Evolutionary conservation across 2,113 vertebrate genomes (phyloP).

Genomic region (cattle (Bos taurus)): DNA sequence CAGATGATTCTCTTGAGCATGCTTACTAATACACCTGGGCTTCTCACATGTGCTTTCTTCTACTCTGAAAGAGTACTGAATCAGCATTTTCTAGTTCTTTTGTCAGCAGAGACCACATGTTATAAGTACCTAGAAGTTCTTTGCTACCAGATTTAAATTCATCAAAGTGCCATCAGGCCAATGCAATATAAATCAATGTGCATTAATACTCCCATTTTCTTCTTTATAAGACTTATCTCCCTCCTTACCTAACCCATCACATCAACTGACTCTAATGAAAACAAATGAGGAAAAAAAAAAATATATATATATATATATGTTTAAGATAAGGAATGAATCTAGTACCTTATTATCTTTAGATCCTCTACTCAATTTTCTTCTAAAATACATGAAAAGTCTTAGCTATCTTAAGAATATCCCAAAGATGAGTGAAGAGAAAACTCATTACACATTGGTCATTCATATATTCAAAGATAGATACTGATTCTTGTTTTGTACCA

Average conservation of each 20-base stretch:
- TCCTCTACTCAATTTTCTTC: neutral
- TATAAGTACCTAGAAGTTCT: neutral
- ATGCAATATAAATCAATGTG: neutral
- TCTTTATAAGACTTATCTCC: neutral
- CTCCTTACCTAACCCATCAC: neutral
- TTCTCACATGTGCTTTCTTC: neutral
- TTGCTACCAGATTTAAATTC: neutral
- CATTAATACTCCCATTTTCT: neutral
- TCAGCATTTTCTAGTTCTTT: neutral
- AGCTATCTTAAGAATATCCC: neutral
- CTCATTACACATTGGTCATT: neutral
- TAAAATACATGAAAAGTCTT: neutral
- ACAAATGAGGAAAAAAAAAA: neutral
- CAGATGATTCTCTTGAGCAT: conserved; percentile 21
- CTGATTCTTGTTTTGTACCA: neutral
- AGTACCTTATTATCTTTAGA: neutral
- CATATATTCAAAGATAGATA: neutral
- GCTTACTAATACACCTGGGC: neutral
- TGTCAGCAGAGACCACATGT: neutral
- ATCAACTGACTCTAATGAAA: neutral
- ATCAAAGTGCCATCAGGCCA: neutral
- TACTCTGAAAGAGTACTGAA: neutral
- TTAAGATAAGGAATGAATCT: neutral
- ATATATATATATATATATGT: neutral
- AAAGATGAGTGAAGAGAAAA: neutral